A percentile compares a stretch with the other conserved stretches of the same genome.
These are phyloP conservation scores for Leptinotarsa rubiginosa DNA, from an alignment of 2,888 invertebrate species.

Conservation along the genomic window DNA sequence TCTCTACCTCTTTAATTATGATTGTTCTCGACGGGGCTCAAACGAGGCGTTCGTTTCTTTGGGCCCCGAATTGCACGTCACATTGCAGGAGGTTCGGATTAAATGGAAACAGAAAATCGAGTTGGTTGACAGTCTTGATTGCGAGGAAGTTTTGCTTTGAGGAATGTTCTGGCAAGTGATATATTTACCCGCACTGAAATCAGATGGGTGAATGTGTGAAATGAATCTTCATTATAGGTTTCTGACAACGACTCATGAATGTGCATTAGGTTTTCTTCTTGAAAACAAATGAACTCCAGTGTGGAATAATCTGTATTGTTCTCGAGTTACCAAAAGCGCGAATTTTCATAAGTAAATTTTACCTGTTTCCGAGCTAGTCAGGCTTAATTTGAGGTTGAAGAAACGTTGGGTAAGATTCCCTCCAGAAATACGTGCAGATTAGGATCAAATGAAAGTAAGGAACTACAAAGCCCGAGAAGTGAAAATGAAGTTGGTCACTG, in stretches of 20 bases:
- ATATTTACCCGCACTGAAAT: not conserved
- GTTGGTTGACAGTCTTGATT: conserved; percentile 8
- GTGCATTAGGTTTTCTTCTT: too few species aligned
- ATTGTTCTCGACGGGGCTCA: conserved; percentile 58
- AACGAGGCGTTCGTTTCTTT: conserved; percentile 53
- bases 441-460: too few species aligned
- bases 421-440: too few species aligned
- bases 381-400: too few species aligned
- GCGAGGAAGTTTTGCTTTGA: conserved; percentile 6
- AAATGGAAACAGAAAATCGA: conserved; percentile 31
- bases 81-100: conserved; percentile 42
- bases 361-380: too few species aligned
- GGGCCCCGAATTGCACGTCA: conserved; percentile 54
- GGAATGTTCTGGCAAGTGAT: not conserved
- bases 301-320: too few species aligned
- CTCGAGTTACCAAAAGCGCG: too few species aligned
- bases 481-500: too few species aligned
- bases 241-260: not conserved
- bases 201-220: not conserved
- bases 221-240: not conserved
- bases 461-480: too few species aligned
- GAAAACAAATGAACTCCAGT: too few species aligned
- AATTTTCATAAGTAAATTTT: too few species aligned
- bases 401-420: too few species aligned
- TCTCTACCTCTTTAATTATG: conserved; percentile 60